A percentile compares a stretch with the other conserved stretches of the same genome.
Evolutionary conservation across 2,113 vertebrate species (phyloP).

Genomic region (Megaleporinus macrocephalus): DNA sequence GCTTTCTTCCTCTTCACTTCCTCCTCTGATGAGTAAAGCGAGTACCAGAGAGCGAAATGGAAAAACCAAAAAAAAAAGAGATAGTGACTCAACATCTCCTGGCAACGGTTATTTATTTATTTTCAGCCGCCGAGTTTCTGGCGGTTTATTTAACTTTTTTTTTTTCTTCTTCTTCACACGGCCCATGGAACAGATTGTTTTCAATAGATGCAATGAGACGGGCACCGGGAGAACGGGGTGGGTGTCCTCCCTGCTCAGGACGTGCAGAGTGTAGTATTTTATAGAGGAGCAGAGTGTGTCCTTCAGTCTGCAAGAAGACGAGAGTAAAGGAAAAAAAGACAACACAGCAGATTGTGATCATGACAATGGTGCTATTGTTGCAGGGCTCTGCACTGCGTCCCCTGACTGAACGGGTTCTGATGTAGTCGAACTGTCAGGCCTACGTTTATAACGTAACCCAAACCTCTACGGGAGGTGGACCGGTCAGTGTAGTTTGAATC

Average conservation of each 20-base stretch:
- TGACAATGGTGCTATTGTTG: constrained; percentile 38
- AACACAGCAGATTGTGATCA: constrained; percentile 30
- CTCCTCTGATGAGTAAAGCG: constrained; percentile 58
- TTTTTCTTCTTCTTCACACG: constrained; percentile 32
- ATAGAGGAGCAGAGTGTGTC: constrained; percentile 22
- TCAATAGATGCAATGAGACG: constrained; percentile 29
- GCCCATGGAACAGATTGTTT: constrained; percentile 54
- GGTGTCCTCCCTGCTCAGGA: not conserved
- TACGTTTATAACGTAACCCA: constrained; percentile 1
- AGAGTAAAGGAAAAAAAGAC: constrained; percentile 6
- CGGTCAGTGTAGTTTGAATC: not conserved
- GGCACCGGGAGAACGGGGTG: not conserved
- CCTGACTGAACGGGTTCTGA: not conserved
- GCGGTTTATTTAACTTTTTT: constrained; percentile 49
- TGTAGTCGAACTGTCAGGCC: constrained; percentile 20
- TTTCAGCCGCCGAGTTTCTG: constrained; percentile 28
- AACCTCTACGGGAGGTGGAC: not conserved
- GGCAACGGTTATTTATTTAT: constrained; percentile 46
- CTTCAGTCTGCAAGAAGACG: not conserved
- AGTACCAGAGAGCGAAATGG: constrained; percentile 19
- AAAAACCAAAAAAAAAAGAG: constrained; percentile 45
- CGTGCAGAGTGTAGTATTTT: constrained; percentile 6
- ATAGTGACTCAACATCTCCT: constrained; percentile 70
- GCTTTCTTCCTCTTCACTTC: constrained; percentile 38
- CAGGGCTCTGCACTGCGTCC: not conserved